Base-by-base conservation (phyloP, 53 echinoderm and acorn worm genomes). In the Paelopatides confundens region DNA sequence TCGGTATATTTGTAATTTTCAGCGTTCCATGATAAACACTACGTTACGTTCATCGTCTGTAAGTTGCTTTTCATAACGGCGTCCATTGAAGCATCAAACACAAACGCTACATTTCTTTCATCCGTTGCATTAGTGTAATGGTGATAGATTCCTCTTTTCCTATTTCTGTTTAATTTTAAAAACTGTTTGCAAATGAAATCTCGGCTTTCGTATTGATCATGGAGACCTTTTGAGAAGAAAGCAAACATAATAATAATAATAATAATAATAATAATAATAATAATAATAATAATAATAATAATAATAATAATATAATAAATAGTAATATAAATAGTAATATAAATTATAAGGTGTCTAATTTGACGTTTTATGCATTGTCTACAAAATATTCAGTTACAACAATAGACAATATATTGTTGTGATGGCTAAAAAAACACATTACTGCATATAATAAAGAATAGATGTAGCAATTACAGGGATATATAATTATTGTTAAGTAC, bases 91-190 rank as follows among this genome's bases (percentile, higher is more conserved):
- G 95, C 89, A 62, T 95, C 95, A 18, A 95, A 95, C 31, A 93
- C 91, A 47, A 95, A 95, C 50, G 93, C 88, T 14, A 95, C 92
- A 62, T 95, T 95, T 21, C 88, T 82, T 38, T 54, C 88, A 67
- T 93, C 91, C 27, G 93, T 87, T 37, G 95, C 95, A 28, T 88
- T 90, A 12, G 92, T 92, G 86, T 86, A 93, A 62, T 92, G 92
- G 68, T 93, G 95, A 39, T 95, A 95, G 31, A 95, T 76, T 32
- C 81, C 82, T 17, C 92, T 77, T 29, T 81, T 65, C 40, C 65
- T 74, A 70, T 64, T 39, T 28, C 81, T 88, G 63, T 86, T 95
- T 8, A 88, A 52, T 17, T 46, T 71, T 65, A 90, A 77, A 62
- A 93, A 95, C 30, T 90, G 69, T 24, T 85, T 62, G 14, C 90